These are phyloP conservation scores for Drosophila yooni DNA, from an alignment of 2,888 invertebrate genomes.

Conservation along the genomic window DNA sequence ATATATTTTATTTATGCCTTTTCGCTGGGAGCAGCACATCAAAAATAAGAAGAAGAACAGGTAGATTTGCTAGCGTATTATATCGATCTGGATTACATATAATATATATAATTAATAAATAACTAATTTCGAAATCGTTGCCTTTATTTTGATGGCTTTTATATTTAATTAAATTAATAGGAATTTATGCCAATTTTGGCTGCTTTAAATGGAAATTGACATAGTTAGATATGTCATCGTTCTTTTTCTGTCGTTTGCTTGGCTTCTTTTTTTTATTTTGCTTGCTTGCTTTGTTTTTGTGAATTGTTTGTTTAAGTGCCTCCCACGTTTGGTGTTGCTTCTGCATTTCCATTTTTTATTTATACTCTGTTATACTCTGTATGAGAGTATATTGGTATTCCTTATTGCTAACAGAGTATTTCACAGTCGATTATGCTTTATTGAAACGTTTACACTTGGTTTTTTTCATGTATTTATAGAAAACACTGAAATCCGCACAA, in stretches of 20 bases:
- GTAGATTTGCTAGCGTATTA: background rate
- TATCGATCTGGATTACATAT: background rate
- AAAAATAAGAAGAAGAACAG: background rate
- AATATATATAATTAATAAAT: background rate
- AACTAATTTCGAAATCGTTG: background rate
- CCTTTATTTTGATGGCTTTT: slow-evolving; percentile 21
- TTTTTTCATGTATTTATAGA: background rate
- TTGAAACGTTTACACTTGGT: background rate
- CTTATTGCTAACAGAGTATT: background rate
- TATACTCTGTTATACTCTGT: background rate
- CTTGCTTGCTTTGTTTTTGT: slow-evolving; percentile 24
- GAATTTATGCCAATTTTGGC: slow-evolving; percentile 57
- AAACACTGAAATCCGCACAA: background rate
- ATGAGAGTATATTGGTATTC: background rate
- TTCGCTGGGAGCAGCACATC: background rate
- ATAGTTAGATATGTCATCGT: slow-evolving; percentile 49
- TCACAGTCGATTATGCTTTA: background rate
- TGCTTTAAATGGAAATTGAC: slow-evolving; percentile 70
- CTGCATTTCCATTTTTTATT: slow-evolving; percentile 25
- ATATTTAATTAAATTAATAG: slow-evolving; percentile 73
- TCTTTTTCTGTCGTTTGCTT: slow-evolving; percentile 35
- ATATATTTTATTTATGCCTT: slow-evolving; percentile 20
- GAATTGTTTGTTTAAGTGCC: slow-evolving; percentile 49
- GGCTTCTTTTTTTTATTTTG: slow-evolving; percentile 48
- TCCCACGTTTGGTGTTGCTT: slow-evolving; percentile 53